A percentile compares a stretch with the other conserved stretches of the same genome.
phyloP scores from a whole-genome alignment of 2,797 vertebrate species.

The Darevskia nairensis region DNA sequence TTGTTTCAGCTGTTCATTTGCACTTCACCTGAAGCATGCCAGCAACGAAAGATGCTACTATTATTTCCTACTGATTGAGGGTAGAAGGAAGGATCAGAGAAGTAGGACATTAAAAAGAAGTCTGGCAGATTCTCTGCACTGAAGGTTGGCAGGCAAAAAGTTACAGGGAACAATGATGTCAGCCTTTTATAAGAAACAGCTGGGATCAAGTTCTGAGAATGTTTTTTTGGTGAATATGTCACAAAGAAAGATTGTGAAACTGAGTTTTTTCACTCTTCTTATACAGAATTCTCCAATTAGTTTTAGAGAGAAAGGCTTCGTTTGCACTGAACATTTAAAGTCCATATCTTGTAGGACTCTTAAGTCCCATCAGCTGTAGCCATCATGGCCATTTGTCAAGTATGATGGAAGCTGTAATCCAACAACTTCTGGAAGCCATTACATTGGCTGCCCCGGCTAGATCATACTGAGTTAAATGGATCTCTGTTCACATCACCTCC shows the following conservation, averaged over 20 bases:
- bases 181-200: background rate
- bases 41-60: background rate
- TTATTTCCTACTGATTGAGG: background rate
- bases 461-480: too few relatives aligned
- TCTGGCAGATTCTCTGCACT: background rate
- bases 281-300: background rate
- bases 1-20: background rate
- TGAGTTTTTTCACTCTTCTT: background rate
- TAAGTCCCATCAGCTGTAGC: too few relatives aligned
- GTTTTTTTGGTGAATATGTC: background rate
- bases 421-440: too few relatives aligned
- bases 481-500: too few relatives aligned
- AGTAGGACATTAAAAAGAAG: background rate
- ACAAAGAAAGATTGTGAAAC: background rate
- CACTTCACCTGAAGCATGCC: background rate
- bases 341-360: too few relatives aligned
- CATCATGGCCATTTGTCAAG: too few relatives aligned
- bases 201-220: background rate
- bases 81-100: background rate
- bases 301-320: background rate
- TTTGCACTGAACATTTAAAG: too few relatives aligned
- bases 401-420: too few relatives aligned
- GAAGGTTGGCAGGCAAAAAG: background rate
- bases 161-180: too few relatives aligned
- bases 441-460: too few relatives aligned